Evolutionary conservation across 2,797 vertebrate genomes (phyloP).

Genomic region (Anguilla megastoma): DNA sequence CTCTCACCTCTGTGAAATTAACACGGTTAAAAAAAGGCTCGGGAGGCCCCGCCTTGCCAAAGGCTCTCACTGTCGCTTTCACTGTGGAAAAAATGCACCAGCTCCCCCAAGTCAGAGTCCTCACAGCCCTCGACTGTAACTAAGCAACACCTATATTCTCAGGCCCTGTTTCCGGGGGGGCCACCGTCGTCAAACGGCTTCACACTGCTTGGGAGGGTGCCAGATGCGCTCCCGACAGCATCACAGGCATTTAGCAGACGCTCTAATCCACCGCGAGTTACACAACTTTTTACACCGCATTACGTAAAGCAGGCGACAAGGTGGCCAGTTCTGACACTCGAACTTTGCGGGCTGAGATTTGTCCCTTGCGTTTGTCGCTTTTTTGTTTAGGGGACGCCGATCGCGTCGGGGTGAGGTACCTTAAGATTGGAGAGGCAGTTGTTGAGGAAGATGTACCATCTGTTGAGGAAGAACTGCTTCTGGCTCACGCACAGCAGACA

Average conservation of each 20-base stretch:
- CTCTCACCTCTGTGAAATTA: not conserved
- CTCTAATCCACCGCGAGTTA: no score
- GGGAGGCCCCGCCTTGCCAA: not conserved
- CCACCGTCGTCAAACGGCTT: not conserved
- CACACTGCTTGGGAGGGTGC: no score
- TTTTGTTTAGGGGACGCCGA: no score
- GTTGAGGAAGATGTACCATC: constrained; percentile 98
- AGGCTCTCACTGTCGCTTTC: not conserved
- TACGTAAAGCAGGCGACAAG: no score
- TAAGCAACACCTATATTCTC: not conserved
- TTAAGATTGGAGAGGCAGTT: constrained; percentile 99
- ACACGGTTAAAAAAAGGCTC: not conserved
- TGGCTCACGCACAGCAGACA: constrained; percentile 98
- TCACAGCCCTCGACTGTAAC: not conserved
- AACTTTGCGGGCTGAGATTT: not conserved
- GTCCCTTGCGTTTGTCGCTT: not conserved
- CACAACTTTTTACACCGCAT: no score
- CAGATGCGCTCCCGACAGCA: no score
- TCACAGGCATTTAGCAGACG: no score
- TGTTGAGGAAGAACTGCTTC: constrained; percentile 95
- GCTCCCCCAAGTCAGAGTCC: not conserved
- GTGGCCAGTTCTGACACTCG: not conserved
- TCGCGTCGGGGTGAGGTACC: constrained; percentile 66
- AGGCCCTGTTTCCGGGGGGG: not conserved
- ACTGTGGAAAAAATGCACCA: not conserved